phyloP scores from a whole-genome alignment of 2,113 vertebrate species.

The Tiliqua scincoides region DNA sequence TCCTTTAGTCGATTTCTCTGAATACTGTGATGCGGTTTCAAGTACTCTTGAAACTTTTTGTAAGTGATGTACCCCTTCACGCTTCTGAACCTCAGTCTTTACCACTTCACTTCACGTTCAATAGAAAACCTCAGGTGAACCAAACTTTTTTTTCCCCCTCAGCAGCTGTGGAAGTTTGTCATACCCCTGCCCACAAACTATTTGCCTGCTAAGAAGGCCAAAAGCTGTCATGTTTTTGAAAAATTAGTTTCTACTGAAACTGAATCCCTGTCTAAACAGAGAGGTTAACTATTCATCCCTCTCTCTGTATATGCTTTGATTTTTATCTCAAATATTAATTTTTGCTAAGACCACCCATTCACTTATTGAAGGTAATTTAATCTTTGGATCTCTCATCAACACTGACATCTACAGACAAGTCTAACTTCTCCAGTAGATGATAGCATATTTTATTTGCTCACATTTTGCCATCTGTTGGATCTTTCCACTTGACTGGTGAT shows the following conservation, averaged over 20 bases:
- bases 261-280: constrained; percentile 75
- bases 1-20: constrained; percentile 6
- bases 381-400: constrained; percentile 82
- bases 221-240: constrained; percentile 61
- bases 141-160: constrained; percentile 39
- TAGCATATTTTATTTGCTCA: constrained; percentile 61
- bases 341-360: constrained; percentile 92
- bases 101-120: constrained; percentile 32
- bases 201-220: constrained; percentile 58
- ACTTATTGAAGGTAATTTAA: constrained; percentile 85
- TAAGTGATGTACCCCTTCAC: constrained; percentile 45
- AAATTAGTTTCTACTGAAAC: constrained; percentile 66
- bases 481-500: constrained; percentile 41
- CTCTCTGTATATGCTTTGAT: constrained; percentile 78
- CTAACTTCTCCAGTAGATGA: constrained; percentile 77
- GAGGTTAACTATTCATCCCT: constrained; percentile 68
- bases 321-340: constrained; percentile 90
- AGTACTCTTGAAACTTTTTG: background rate
- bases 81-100: constrained; percentile 48
- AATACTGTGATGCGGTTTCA: constrained; percentile 1
- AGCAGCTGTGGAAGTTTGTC: constrained; percentile 61
- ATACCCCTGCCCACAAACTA: constrained; percentile 48
- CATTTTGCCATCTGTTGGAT: constrained; percentile 43
- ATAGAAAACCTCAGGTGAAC: constrained; percentile 55
- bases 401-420: constrained; percentile 70